Evolutionary conservation across 1,140 invertebrate genomes (phyloP), one percentile per base, ranked within the genome.

Genomic region (Drosophila gunungcola): DNA sequence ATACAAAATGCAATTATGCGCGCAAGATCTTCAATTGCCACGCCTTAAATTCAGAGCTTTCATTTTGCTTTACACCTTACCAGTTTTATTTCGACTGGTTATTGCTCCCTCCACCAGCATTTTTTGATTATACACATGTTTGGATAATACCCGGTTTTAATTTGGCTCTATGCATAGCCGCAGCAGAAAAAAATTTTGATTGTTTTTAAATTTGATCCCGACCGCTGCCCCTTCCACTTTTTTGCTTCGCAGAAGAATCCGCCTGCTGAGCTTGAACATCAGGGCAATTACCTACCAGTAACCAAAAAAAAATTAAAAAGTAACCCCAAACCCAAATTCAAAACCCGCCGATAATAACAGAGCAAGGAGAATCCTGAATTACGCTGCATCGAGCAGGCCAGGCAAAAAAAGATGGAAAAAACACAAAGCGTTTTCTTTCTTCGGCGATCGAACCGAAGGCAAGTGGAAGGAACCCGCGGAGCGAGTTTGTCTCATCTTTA

Each of bases 321-420:
- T 74, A 72, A 73, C 53, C 64, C 61, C 75, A 56, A 62, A 57
- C 45, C 55, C 75, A 70, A 78, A 48, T 64, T 54, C 56, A 73
- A 78, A 74, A 39, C 77, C 77, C 83, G 79, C 68, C 84, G 72
- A 89, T 89, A 89, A 89, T 89, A 89, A 89, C 84, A 89, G 79
- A 82, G 83, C 75, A 74, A 79, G 46, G 80, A 80, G 84, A 83
- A 89, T 89, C 84, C 84, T 89, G 84, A 83, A 89, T 89, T 89
- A 89, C 84, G 84, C 84, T 70, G 76, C 68, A 73, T 69, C 69
- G 72, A 67, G 45, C 58, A 49, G 49, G 49, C 38, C 41, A 6
- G 65, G 58, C 49, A 45, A 46, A 56, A 16, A 42, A 36, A 46
- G 58, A 42, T 21, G 16, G 32, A 81, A 63, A 39, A 55, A 43